Conservation (phyloP, 2,888 invertebrate species). For the Alitta virens region DNA sequence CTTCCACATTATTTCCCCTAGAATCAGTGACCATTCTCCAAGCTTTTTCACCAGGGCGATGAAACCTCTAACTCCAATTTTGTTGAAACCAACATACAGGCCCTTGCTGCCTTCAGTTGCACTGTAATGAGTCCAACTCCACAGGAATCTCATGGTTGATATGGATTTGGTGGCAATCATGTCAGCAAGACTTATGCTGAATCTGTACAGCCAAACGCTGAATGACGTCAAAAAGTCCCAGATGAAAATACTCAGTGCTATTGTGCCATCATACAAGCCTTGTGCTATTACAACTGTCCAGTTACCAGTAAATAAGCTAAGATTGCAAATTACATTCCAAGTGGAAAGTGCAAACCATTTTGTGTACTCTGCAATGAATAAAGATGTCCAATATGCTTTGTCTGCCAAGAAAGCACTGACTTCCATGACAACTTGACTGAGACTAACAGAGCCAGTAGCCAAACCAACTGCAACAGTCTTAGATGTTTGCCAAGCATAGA, state of each 20-base stretch:
- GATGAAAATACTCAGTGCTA: not conserved
- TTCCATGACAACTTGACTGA: conserved; percentile 22
- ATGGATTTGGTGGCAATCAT: not conserved
- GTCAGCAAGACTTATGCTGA: not conserved
- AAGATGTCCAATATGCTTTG: conserved; percentile 5
- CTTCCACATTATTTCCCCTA: conserved; percentile 22
- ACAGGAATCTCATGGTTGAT: conserved; percentile 7
- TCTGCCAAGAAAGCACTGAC: conserved; percentile 14
- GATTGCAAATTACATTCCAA: conserved; percentile 1
- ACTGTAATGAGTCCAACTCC: conserved; percentile 12
- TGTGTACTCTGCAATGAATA: not conserved
- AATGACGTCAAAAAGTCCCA: conserved; percentile 4
- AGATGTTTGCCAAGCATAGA: conserved; percentile 1
- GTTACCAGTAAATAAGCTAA: conserved; percentile 1
- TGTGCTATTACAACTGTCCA: conserved; percentile 6
- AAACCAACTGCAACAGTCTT: conserved; percentile 7
- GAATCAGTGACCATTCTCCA: conserved; percentile 3
- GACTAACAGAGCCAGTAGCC: conserved; percentile 15
- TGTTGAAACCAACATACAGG: conserved; percentile 22
- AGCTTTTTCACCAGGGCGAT: not conserved
- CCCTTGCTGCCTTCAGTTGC: conserved; percentile 1
- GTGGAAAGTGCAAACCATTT: not conserved
- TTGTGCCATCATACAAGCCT: not conserved
- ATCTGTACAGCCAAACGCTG: not conserved
- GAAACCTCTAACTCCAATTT: conserved; percentile 20